Percentiles rank a stretch among this genome's conserved stretches.
Conservation (phyloP, 2,113 vertebrate species). For the Microtus ochrogaster region DNA sequence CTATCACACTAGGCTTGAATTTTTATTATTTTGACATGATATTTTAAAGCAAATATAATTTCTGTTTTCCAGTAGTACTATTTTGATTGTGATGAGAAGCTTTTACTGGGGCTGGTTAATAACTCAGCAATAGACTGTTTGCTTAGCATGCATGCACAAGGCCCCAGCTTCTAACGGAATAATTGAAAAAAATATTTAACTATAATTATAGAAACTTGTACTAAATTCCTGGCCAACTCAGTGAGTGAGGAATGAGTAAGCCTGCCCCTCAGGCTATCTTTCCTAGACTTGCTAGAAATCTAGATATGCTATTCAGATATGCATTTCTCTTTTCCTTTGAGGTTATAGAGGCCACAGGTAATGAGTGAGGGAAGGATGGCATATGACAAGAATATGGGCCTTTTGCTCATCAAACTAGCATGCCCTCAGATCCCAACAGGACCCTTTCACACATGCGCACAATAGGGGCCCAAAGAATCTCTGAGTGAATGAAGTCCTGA, state of each 20-base stretch:
- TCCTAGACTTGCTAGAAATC: neutral
- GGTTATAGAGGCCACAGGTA: neutral
- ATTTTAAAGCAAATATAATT: slow-evolving; percentile 46
- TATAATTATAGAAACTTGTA: neutral
- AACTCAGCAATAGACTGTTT: neutral
- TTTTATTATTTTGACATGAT: slow-evolving; percentile 13
- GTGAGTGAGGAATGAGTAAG: neutral
- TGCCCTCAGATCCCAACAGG: neutral
- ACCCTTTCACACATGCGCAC: neutral
- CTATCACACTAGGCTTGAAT: neutral
- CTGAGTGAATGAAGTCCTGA: neutral
- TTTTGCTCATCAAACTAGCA: neutral
- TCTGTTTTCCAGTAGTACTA: neutral
- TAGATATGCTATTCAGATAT: neutral
- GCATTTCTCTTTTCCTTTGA: neutral
- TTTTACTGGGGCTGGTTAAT: neutral
- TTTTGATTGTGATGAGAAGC: slow-evolving; percentile 46
- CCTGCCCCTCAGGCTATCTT: neutral
- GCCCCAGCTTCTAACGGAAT: neutral
- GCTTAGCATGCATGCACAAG: neutral
- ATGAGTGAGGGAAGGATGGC: neutral
- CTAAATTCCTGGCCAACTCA: neutral
- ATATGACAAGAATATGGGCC: neutral
- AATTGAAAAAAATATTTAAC: neutral
- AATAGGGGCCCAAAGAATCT: neutral